Percentiles rank a stretch among this genome's conserved stretches.
phyloP scores from a whole-genome alignment of 1,140 invertebrate genomes.

The Maniola jurtina region DNA sequence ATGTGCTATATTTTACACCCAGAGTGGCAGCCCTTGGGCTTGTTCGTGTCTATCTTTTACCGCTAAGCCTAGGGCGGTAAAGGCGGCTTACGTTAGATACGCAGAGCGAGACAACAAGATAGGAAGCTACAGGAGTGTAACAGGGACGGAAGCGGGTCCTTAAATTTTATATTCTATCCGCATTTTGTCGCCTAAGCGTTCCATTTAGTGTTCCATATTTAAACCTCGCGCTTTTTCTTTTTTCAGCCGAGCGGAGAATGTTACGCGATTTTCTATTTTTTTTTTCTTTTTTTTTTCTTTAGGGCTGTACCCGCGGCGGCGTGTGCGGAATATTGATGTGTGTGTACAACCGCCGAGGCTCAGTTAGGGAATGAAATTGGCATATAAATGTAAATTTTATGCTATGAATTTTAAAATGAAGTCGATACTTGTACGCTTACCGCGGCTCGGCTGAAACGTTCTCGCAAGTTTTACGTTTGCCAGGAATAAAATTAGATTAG shows the following conservation, averaged over 20 bases:
- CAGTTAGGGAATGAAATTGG: slow-evolving; percentile 78
- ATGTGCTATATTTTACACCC: slow-evolving; percentile 49
- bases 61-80: slow-evolving; percentile 75
- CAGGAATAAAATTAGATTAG: slow-evolving; percentile 72
- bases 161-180: slow-evolving; percentile 79
- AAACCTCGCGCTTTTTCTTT: slow-evolving; percentile 72
- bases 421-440: slow-evolving; percentile 72
- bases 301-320: slow-evolving; percentile 55
- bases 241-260: slow-evolving; percentile 62
- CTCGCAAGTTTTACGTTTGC: slow-evolving; percentile 62
- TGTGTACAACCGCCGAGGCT: slow-evolving; percentile 68
- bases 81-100: slow-evolving; percentile 68
- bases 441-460: slow-evolving; percentile 50
- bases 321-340: slow-evolving; percentile 74
- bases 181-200: slow-evolving; percentile 78
- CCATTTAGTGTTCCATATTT: slow-evolving; percentile 78
- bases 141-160: slow-evolving; percentile 54
- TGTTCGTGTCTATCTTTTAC: slow-evolving; percentile 73
- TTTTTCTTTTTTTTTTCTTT: slow-evolving; percentile 68
- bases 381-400: slow-evolving; percentile 79
- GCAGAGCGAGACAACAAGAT: slow-evolving; percentile 50
- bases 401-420: slow-evolving; percentile 79
- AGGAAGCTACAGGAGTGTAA: slow-evolving; percentile 33
- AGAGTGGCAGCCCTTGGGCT: slow-evolving; percentile 58
- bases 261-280: slow-evolving; percentile 67